Percentiles rank a stretch among this genome's conserved stretches.
These are phyloP conservation scores for Rhadinocentrus ornatus DNA, from an alignment of 2,797 vertebrate species.

Conservation along the genomic window DNA sequence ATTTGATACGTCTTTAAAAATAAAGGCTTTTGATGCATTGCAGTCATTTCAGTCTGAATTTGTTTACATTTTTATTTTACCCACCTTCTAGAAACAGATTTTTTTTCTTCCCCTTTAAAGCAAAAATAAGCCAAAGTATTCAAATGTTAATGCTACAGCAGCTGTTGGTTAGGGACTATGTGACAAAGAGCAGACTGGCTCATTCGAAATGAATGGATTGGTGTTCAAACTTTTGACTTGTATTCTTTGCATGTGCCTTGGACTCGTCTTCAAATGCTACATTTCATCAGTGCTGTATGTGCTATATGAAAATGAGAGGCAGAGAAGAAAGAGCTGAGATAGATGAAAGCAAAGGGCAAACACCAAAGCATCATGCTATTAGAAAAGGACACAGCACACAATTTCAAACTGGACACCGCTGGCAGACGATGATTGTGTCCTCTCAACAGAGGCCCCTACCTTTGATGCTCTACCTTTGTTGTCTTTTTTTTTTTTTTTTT, in stretches of 20 bases:
- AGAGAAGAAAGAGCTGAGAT: conserved; percentile 7
- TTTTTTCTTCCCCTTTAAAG: too few species aligned
- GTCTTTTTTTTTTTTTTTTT: conserved; percentile 10
- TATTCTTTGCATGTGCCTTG: neutral
- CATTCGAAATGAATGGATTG: neutral
- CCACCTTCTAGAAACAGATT: too few species aligned
- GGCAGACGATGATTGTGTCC: conserved; percentile 37
- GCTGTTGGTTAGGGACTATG: too few species aligned
- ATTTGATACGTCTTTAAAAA: too few species aligned
- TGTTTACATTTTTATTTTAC: too few species aligned
- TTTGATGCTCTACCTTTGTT: conserved; percentile 39
- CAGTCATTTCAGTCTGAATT: too few species aligned
- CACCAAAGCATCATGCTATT: conserved; percentile 32
- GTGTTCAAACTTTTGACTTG: neutral
- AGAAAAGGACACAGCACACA: conserved; percentile 9
- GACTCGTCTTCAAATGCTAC: neutral
- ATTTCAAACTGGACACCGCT: conserved; percentile 22
- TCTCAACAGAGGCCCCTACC: conserved; percentile 43
- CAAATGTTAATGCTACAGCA: too few species aligned
- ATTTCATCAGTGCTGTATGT: conserved; percentile 3
- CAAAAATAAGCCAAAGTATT: too few species aligned
- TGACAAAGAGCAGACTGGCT: too few species aligned
- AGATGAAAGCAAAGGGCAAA: conserved; percentile 22
- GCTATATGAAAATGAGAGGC: conserved; percentile 5
- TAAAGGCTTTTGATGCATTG: neutral